Base-by-base conservation (phyloP, 2,113 vertebrate genomes). In the Lagenorhynchus albirostris region DNA sequence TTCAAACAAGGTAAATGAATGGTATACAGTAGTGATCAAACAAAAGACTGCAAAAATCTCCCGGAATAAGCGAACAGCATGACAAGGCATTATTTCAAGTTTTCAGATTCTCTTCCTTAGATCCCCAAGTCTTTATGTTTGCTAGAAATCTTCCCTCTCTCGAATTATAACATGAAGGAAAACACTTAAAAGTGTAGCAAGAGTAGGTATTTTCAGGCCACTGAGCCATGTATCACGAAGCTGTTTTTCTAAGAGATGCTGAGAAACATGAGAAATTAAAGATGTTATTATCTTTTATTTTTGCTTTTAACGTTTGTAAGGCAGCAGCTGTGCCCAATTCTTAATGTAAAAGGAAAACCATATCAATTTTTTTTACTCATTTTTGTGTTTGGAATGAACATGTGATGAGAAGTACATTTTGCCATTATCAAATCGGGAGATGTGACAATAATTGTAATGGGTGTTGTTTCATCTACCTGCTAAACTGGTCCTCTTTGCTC, bases 261-360 rank as follows among this genome's bases (percentile, higher is more conserved):
- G 60, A 97, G 55, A 97, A 96, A 96, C 94, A 94, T 25, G 38
- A 97, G 74, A 96, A 96, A 97, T 94, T 97, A 94, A 95, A 94
- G 77, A 89, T 94, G 76, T 70, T 87, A 92, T 87, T 97, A 97
- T 96, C 71, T 91, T 96, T 94, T 94, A 50, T 86, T 96, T 96
- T 90, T 89, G 67, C 33, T 91, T 96, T 96, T 92, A 96, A 90
- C 17, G 63, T 26, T 93, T 95, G 73, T 47, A 95, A 97, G 63
- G 44, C 87, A 97, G 94, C 95, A 96, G 94, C 86, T 97, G 95
- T 97, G 92, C 62, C 92, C 87, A 94, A 95, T 95, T 98, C 92
- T 96, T 93, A 83, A 70, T 77, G 70, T 92, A 92, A 96, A 97
- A 97, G 82, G 58, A 89, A 97, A 97, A 80, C 62, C 9, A 67